Percentiles rank a stretch among this genome's conserved stretches.
Conservation (phyloP, 2,888 invertebrate species). For the Drosophila meridionalis region DNA sequence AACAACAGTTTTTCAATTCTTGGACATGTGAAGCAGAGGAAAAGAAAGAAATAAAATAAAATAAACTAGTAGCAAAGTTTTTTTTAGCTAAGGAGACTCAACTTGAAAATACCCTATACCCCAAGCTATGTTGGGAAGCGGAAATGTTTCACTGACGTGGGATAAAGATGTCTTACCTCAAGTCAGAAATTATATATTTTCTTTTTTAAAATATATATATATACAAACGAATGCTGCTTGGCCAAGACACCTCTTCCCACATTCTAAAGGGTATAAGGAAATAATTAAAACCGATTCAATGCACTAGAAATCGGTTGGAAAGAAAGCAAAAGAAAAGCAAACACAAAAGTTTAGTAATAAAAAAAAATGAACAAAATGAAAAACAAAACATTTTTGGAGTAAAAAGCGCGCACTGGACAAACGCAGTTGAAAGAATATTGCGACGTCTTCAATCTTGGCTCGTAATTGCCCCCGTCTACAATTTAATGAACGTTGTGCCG, state of each 20-base stretch:
- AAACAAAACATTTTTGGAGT: slow-evolving; percentile 24
- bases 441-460: slow-evolving; percentile 43
- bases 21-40: slow-evolving; percentile 25
- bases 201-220: not conserved
- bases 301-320: slow-evolving; percentile 31
- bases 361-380: not conserved
- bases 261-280: slow-evolving; percentile 32
- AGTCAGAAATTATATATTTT: not conserved
- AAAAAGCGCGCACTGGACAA: slow-evolving; percentile 24
- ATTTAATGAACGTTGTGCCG: slow-evolving; percentile 40
- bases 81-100: not conserved
- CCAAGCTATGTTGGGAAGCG: not conserved
- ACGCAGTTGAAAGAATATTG: slow-evolving; percentile 54
- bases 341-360: not conserved
- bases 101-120: slow-evolving; percentile 2
- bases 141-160: not conserved
- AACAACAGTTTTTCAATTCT: slow-evolving; percentile 51
- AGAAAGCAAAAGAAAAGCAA: slow-evolving; percentile 63
- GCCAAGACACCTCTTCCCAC: not conserved
- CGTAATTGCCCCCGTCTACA: slow-evolving; percentile 49
- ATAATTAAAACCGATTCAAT: slow-evolving; percentile 20
- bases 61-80: slow-evolving; percentile 8
- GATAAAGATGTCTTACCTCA: not conserved
- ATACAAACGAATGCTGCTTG: not conserved
- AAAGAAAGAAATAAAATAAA: slow-evolving; percentile 7